Base-by-base conservation (phyloP, 2,113 vertebrate species). In the Accipiter cooperii region DNA sequence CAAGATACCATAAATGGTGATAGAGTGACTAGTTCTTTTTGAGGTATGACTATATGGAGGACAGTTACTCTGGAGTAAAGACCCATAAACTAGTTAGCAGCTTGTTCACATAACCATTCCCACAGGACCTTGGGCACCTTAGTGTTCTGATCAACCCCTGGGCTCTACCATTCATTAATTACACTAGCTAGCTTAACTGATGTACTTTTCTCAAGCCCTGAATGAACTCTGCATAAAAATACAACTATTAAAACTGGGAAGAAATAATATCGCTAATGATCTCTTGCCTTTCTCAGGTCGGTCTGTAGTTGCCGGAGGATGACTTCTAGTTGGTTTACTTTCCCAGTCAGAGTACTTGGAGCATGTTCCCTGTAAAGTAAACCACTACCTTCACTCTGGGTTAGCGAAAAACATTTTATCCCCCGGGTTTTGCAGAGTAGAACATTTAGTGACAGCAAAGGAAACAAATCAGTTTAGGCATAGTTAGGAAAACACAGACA, bases 261-360 rank as follows among this genome's bases (percentile, higher is more conserved):
- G 36, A 2, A 76, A 51, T 26, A 70, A 28, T 4, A 24, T 10
- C 3, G 4, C 2, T 44, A 55, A 8, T 10, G 17, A 18, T 24
- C 31, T 79, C 52, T 97, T 96, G 99, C 99, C 99, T 99, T 99
- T 88, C 98, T 98, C 89, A 99, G 98, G 97, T 99, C 99, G 0
- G 99, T 98, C 96, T 99, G 99, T 69, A 99, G 98, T 83, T 99
- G 99, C 76, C 99, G 98, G 79, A 99, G 99, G 95, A 99, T 99
- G 94, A 99, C 96, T 97, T 99, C 99, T 89, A 99, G 98, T 96
- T 99, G 99, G 96, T 99, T 99, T 84, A 99, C 99, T 98, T 99
- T 99, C 49, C 99, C 99, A 13, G 99, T 99, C 71, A 99, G 98
- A 2, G 99, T 99, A 55, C 99, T 98, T 0, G 99, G 98, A 61